Conservation (phyloP, 92 coral and sea anemone species). For the Metridium senile region DNA sequence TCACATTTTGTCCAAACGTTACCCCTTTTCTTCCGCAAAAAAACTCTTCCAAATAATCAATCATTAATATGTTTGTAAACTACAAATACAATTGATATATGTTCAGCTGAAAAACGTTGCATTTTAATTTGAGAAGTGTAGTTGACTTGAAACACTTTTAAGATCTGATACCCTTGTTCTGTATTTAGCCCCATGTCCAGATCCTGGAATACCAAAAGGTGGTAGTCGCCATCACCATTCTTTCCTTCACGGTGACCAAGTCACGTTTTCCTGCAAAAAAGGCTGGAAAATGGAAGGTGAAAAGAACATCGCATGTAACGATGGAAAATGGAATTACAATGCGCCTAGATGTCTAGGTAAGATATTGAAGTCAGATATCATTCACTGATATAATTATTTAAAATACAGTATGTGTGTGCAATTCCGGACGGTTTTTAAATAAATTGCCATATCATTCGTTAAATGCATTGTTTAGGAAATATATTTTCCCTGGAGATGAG, state of each 20-base stretch:
- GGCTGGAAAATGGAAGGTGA: constrained; percentile 38
- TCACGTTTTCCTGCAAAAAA: constrained; percentile 28
- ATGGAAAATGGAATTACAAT: constrained; percentile 48
- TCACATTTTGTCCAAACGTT: no score
- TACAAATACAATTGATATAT: no score
- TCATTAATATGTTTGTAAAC: no score
- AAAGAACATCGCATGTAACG: constrained; percentile 29
- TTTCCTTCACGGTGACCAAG: constrained; percentile 41
- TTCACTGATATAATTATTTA: no score
- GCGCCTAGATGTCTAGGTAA: constrained; percentile 53
- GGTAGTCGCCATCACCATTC: constrained; percentile 34
- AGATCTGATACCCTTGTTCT: neutral
- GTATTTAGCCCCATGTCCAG: constrained; percentile 19
- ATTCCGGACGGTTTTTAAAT: no score
- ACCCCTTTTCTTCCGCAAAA: no score
- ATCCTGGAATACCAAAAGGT: constrained; percentile 39
- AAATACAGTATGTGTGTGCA: no score
- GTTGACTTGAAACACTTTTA: neutral
- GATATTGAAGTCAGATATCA: no score
- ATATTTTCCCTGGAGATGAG: no score
- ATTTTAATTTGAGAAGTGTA: neutral
- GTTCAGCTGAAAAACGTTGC: neutral
- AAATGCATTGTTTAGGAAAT: no score
- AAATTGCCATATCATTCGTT: no score
- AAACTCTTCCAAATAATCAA: no score